Evolutionary conservation across 2,797 vertebrate genomes (phyloP).

Genomic region (Falco cherrug): DNA sequence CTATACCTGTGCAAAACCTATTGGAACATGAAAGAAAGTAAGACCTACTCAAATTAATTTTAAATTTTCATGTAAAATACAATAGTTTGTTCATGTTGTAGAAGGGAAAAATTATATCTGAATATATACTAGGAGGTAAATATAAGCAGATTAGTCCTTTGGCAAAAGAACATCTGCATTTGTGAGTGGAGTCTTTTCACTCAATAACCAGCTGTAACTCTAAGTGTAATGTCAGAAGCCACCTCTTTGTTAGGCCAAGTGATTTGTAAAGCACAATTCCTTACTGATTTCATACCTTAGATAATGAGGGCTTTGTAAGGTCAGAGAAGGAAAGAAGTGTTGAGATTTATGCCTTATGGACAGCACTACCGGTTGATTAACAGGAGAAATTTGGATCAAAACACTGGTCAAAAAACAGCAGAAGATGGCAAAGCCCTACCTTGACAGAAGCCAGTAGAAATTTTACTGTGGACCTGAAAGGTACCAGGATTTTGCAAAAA

Average conservation of each 20-base stretch:
- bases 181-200: background rate
- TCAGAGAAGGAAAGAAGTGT: background rate
- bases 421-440: background rate
- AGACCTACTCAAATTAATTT: background rate
- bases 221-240: background rate
- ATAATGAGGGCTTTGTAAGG: background rate
- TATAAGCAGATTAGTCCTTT: background rate
- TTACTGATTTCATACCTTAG: background rate
- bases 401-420: background rate
- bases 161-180: background rate
- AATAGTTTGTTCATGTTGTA: background rate
- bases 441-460: background rate
- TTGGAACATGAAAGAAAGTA: background rate
- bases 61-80: background rate
- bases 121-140: background rate
- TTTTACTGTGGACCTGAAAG: background rate
- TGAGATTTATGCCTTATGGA: background rate
- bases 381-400: background rate
- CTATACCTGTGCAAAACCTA: background rate
- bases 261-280: background rate
- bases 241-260: background rate
- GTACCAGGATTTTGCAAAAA: background rate
- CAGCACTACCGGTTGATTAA: background rate
- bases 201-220: background rate
- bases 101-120: background rate